Evolutionary conservation across 2,888 invertebrate species (phyloP).

Genomic region (Neocrepidodera transversa): DNA sequence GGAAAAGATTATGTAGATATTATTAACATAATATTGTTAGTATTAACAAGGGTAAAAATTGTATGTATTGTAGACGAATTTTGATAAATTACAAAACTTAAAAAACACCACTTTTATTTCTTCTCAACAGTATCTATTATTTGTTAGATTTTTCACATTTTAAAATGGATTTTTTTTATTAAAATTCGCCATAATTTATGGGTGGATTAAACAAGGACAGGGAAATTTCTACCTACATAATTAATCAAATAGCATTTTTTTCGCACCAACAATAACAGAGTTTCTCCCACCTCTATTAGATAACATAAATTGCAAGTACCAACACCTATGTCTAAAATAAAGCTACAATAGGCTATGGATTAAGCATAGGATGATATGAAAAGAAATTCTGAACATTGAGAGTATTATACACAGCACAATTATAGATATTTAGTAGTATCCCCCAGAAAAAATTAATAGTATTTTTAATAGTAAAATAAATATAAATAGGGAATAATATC

Average conservation of each 20-base stretch:
- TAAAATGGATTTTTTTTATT: not conserved
- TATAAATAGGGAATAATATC: no score
- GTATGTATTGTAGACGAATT: no score
- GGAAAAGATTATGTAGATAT: no score
- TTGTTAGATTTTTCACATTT: no score
- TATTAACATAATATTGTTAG: no score
- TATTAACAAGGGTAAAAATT: no score
- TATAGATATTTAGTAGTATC: no score
- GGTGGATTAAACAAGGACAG: not conserved
- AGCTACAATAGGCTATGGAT: constrained; percentile 26
- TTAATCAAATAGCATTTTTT: not conserved
- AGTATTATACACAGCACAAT: constrained; percentile 17
- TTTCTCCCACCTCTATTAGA: constrained; percentile 21
- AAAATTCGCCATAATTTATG: not conserved
- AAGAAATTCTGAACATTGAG: constrained; percentile 28
- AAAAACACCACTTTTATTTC: no score
- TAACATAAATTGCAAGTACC: constrained; percentile 18
- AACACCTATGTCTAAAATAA: constrained; percentile 35
- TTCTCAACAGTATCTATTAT: no score
- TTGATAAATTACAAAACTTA: no score
- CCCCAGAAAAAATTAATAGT: no score
- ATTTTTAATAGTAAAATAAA: no score
- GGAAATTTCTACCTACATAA: constrained; percentile 5
- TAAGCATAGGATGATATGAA: constrained; percentile 38
- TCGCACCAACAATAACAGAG: not conserved